Conservation (phyloP, 2,888 invertebrate species). For the Spodoptera littoralis region DNA sequence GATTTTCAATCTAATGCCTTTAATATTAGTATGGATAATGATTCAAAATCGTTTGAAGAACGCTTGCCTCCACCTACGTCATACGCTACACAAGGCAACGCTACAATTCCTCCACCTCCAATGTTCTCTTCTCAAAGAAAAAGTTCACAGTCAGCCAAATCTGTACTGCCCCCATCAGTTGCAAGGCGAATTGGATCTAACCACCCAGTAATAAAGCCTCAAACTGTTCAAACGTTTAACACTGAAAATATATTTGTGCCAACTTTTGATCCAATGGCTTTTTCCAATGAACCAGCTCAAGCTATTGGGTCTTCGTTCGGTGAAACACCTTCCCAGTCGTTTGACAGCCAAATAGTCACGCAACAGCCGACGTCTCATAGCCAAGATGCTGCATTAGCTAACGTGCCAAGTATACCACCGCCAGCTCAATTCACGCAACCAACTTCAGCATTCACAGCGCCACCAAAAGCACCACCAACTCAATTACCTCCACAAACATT, state of each 20-base stretch:
- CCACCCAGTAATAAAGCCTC: slow-evolving; percentile 74
- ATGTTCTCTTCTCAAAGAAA: slow-evolving; percentile 76
- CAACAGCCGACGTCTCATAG: slow-evolving; percentile 14
- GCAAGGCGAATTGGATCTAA: slow-evolving; percentile 78
- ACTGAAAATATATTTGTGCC: slow-evolving; percentile 77
- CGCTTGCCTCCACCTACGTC: slow-evolving; percentile 18
- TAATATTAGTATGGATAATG: slow-evolving; percentile 20
- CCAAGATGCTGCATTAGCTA: slow-evolving; percentile 15
- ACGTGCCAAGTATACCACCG: slow-evolving; percentile 19
- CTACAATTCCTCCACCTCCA: slow-evolving; percentile 80
- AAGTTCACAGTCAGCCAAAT: slow-evolving; percentile 67
- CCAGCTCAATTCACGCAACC: slow-evolving; percentile 27
- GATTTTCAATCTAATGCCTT: slow-evolving; percentile 25
- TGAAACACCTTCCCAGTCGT: slow-evolving; percentile 28
- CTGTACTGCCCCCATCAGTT: slow-evolving; percentile 81
- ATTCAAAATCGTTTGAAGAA: slow-evolving; percentile 31
- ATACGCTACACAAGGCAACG: slow-evolving; percentile 17
- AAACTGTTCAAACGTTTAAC: slow-evolving; percentile 55
- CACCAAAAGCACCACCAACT: slow-evolving; percentile 15
- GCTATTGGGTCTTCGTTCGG: slow-evolving; percentile 19
- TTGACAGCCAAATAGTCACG: slow-evolving; percentile 15
- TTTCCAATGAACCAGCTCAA: slow-evolving; percentile 23
- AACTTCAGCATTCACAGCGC: slow-evolving; percentile 22
- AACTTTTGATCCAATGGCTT: slow-evolving; percentile 47
- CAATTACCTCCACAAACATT: slow-evolving; percentile 30